Evolutionary conservation across 2,113 vertebrate species (phyloP).

Genomic region (Pionites leucogaster): DNA sequence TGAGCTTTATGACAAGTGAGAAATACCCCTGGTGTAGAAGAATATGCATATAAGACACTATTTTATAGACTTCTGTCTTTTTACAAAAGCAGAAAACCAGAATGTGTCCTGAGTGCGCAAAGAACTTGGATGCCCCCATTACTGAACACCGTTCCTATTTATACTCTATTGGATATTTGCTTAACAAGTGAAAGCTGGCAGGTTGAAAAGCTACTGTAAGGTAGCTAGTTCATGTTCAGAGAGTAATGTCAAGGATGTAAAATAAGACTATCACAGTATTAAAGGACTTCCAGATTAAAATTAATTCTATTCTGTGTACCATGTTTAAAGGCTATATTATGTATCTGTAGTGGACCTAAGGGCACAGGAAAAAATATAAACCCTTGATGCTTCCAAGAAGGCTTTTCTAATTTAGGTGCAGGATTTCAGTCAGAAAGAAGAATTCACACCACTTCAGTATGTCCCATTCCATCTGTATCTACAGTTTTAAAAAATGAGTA

Average conservation of each 20-base stretch:
- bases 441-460: not conserved
- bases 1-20: not conserved
- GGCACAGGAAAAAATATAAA: not conserved
- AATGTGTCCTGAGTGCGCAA: not conserved
- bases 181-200: not conserved
- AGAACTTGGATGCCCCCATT: not conserved
- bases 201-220: not conserved
- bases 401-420: not conserved
- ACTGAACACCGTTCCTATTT: not conserved
- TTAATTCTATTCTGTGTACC: not conserved
- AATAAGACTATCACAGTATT: not conserved
- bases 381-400: not conserved
- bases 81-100: not conserved
- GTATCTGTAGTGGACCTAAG: not conserved
- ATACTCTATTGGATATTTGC: not conserved
- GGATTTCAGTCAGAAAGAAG: not conserved
- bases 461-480: not conserved
- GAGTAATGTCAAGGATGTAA: not conserved
- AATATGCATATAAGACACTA: not conserved
- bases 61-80: not conserved
- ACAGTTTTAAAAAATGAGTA: not conserved
- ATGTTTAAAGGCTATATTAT: not conserved
- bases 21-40: not conserved
- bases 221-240: not conserved
- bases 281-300: not conserved